These are phyloP conservation scores for Pollenia labialis DNA, from an alignment of 2,888 invertebrate genomes.

Conservation along the genomic window DNA sequence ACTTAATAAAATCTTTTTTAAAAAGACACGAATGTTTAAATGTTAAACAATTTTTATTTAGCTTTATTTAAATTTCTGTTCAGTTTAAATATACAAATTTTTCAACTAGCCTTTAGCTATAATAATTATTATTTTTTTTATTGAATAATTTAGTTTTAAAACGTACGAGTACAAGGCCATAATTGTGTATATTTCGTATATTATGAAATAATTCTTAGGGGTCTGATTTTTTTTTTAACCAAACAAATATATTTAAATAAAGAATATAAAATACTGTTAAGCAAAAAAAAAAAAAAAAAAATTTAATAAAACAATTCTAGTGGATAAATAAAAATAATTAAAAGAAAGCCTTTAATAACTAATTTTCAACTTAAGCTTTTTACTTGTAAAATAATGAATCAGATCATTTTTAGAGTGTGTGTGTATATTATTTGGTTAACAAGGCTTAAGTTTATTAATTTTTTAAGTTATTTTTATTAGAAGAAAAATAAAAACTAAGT, in stretches of 20 bases:
- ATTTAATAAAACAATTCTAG: slow-evolving; percentile 6
- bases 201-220: slow-evolving; percentile 65
- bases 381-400: slow-evolving; percentile 43
- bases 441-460: slow-evolving; percentile 65
- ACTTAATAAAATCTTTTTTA: slow-evolving; percentile 12
- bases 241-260: slow-evolving; percentile 26
- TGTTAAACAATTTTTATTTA: slow-evolving; percentile 34
- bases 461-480: slow-evolving; percentile 67
- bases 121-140: slow-evolving; percentile 37
- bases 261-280: slow-evolving; percentile 18
- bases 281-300: slow-evolving; percentile 23
- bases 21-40: background rate
- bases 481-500: slow-evolving; percentile 20
- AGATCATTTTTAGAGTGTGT: slow-evolving; percentile 34
- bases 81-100: slow-evolving; percentile 30
- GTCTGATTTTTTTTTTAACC: slow-evolving; percentile 14
- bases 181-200: slow-evolving; percentile 66
- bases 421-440: slow-evolving; percentile 33
- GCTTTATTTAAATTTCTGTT: no score
- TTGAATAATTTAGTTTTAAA: slow-evolving; percentile 9
- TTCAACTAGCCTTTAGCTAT: slow-evolving; percentile 42
- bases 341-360: slow-evolving; percentile 50
- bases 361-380: slow-evolving; percentile 58
- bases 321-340: slow-evolving; percentile 22
- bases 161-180: slow-evolving; percentile 20